These are phyloP conservation scores for Thysanoteuthis rhombus DNA, from an alignment of 2,888 invertebrate species.

Conservation along the genomic window DNA sequence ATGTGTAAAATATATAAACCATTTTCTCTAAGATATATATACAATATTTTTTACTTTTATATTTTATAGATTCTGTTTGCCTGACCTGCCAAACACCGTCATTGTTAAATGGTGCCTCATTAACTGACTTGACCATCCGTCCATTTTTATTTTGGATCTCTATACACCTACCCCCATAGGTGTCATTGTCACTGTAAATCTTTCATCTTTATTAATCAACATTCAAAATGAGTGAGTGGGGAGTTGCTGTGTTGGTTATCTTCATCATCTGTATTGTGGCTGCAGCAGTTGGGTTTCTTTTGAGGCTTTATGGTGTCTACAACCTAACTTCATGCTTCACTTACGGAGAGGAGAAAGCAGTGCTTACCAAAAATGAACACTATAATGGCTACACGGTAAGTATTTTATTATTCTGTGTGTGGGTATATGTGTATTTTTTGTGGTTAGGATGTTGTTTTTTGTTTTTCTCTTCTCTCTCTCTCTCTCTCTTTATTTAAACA, in stretches of 20 bases:
- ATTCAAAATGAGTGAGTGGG: constrained; percentile 56
- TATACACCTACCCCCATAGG: background rate
- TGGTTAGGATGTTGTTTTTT: background rate
- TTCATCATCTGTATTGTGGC: constrained; percentile 52
- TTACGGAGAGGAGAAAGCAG: constrained; percentile 61
- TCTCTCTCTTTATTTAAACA: too few species aligned
- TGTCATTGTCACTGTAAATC: background rate
- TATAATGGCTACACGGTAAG: constrained; percentile 62
- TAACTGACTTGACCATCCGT: background rate
- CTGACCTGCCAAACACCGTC: background rate
- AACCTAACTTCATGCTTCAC: constrained; percentile 56
- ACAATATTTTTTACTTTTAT: too few species aligned
- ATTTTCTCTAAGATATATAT: background rate
- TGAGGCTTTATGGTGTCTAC: constrained; percentile 57
- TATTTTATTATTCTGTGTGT: too few species aligned
- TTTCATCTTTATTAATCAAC: background rate
- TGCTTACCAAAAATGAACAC: constrained; percentile 61
- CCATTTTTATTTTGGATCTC: background rate
- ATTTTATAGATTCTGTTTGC: background rate
- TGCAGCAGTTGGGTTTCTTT: constrained; percentile 51
- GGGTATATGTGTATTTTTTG: too few species aligned
- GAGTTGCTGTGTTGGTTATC: constrained; percentile 56
- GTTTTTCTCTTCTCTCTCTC: background rate
- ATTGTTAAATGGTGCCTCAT: background rate
- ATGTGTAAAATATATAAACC: too few species aligned